Evolutionary conservation across 2,113 vertebrate genomes (phyloP), one percentile per base, ranked within the genome.

Genomic region (Suricata suricatta): DNA sequence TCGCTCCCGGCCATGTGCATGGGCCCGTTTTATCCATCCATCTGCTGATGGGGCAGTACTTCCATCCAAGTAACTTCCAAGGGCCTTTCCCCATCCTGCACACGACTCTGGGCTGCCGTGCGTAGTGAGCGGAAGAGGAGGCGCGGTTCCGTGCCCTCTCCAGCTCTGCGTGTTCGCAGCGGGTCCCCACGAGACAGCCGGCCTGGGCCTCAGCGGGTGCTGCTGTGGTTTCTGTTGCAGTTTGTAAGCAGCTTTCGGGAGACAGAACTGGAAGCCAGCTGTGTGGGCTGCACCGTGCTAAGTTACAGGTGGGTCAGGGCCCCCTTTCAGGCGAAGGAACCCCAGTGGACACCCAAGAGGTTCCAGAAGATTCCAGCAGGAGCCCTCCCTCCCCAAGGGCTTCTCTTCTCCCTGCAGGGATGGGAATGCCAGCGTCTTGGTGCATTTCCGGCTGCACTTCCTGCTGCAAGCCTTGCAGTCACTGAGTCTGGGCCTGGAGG

Each of bases 241-340:
- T 99, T 99, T 72, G 97, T 98, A 82, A 98, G 99, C 81, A 98
- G 99, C 93, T 99, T 99, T 94, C 97, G 88, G 77, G 96, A 99
- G 84, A 99, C 99, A 0, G 97, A 99, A 64, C 69, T 99, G 98
- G 99, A 99, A 60, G 96, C 98, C 90, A 99, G 99, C 96, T 99
- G 99, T 44, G 84, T 98, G 0, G 98, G 98, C 64, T 99, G 99
- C 97, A 98, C 98, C 4, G 98, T 99, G 88, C 98, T 99, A 86
- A 98, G 99, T 50, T 99, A 99, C 98, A 99, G 99, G 99, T 99
- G 97, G 98, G 99, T 95, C 6, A 0, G 52, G 16, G 31, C 77
- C 44, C 15, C 72, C 33, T 1, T 14, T 14, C 4, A 12, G 41
- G 38, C 1, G 1, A 3, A 35, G 52, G 35, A 7, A 3, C 2